Evolutionary conservation across 2,797 vertebrate species (phyloP), one percentile per base, ranked within the genome.

Genomic region (Rhynchotus rufescens): DNA sequence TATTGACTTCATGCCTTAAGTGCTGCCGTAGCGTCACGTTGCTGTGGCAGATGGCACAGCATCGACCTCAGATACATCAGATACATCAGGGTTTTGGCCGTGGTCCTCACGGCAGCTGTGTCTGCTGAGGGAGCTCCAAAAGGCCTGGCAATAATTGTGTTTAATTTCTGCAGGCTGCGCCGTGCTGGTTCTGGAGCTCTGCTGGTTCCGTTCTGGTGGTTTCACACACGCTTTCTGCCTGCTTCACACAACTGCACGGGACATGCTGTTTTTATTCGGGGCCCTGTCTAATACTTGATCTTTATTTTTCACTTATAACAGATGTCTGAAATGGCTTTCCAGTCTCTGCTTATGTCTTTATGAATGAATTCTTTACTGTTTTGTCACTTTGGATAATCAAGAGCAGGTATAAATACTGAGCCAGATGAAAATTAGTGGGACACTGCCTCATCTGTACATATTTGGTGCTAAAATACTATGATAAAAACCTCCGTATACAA

Each of bases 31-130:
- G 60, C 91, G 83, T 80, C 80, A 86, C 95, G 93, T 82, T 93
- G 91, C 80, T 42, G 89, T 82, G 91, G 94, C 94, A 96, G 95
- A 96, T 96, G 94, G 94, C 95, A 69, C 59, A 36, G 88, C 81
- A 60, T 34, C 90, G 86, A 66, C 80, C 75, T 52, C 91, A 71
- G 92, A 88, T 86, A 60, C 75, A 91, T 94, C 84, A 47, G 83
- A 9, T 40, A 40, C 40, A 40, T 40, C 12, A 40, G 40, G 40
- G 73, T 68, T 68, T 95, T 94, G 93, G 91, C 94, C 92, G 64
- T 42, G 94, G 83, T 91, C 94, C 90, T 91, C 32, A 12, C 38
- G 81, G 86, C 95, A 95, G 90, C 95, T 92, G 95, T 75, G 81
- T 40, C 91, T 95, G 91, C 78, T 86, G 91, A 78, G 95, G 86